Evolutionary conservation across 2,113 vertebrate genomes (phyloP).

Genomic region (Ginglymostoma cirratum): DNA sequence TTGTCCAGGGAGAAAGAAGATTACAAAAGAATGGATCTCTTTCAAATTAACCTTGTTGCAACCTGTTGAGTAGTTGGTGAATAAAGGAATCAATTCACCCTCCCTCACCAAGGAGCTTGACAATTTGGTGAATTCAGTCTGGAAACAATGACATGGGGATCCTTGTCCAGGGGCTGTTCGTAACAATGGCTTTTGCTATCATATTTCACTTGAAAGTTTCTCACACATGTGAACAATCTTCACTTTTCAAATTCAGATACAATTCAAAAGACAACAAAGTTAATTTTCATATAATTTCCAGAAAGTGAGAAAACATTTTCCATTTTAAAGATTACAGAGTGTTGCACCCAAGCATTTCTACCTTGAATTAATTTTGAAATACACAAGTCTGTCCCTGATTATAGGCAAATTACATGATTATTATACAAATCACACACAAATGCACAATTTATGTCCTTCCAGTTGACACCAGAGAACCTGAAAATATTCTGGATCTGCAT

Average conservation of each 20-base stretch:
- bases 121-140: no score
- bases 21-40: no score
- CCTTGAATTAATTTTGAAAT: background rate
- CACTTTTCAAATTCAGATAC: background rate
- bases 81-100: no score
- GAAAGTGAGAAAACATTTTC: background rate
- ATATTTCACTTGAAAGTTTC: background rate
- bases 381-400: background rate
- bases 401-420: slow-evolving; percentile 14
- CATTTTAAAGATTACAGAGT: background rate
- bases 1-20: no score
- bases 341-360: background rate
- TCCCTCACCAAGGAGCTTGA: no score
- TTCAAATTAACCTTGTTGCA: no score
- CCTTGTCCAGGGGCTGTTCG: no score
- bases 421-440: slow-evolving; percentile 7
- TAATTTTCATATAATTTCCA: background rate
- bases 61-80: no score
- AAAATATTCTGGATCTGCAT: background rate
- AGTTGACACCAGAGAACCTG: background rate
- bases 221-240: background rate
- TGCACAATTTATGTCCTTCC: slow-evolving; percentile 6
- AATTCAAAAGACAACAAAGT: background rate
- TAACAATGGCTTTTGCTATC: background rate
- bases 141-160: no score